Evolutionary conservation across 2,113 vertebrate species (phyloP).

Genomic region (Pelvicachromis taeniatus): DNA sequence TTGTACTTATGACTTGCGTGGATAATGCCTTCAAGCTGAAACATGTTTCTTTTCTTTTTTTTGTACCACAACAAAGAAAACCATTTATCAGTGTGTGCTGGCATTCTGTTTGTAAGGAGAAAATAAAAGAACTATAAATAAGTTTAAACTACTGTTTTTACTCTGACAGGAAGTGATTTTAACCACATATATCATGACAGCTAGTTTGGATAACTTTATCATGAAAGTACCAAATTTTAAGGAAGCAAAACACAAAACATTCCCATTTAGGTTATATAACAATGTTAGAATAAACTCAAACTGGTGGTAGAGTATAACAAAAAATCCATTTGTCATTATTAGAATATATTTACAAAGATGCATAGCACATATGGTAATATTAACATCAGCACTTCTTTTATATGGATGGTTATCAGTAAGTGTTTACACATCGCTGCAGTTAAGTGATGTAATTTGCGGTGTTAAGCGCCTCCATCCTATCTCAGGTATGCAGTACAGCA

Average conservation of each 20-base stretch:
- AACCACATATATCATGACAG: neutral
- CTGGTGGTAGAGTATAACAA: neutral
- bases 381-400: neutral
- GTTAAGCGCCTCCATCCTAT: slow-evolving; percentile 6
- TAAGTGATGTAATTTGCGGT: neutral
- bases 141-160: neutral
- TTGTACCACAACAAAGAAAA: neutral
- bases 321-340: neutral
- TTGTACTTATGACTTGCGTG: neutral
- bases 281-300: neutral
- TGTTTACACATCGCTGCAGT: neutral
- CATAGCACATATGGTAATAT: neutral
- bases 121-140: neutral
- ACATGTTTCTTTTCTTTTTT: neutral
- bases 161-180: neutral
- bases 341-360: neutral
- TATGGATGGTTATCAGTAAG: neutral
- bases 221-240: neutral
- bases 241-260: neutral
- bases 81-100: neutral
- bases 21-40: neutral
- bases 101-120: neutral
- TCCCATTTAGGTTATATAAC: neutral
- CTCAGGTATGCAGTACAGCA: slow-evolving; percentile 24
- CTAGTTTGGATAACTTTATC: neutral